These are phyloP conservation scores for Anodontia alba DNA, from an alignment of 2,888 invertebrate genomes.

Conservation along the genomic window DNA sequence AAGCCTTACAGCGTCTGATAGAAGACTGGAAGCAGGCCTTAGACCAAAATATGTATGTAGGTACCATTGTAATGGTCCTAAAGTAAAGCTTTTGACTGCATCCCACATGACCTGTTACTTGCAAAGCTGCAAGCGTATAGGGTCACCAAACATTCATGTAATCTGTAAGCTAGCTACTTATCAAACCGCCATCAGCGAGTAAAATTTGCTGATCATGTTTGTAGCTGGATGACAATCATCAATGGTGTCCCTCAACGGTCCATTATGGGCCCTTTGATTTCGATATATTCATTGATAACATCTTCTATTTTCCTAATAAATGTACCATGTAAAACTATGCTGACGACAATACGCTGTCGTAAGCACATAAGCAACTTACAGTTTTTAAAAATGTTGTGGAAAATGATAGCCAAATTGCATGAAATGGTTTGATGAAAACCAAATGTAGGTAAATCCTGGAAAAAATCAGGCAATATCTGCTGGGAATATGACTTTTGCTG, in stretches of 20 bases:
- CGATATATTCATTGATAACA: background rate
- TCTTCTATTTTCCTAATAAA: background rate
- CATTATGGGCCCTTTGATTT: too few relatives aligned
- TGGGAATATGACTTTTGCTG: background rate
- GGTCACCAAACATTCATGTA: background rate
- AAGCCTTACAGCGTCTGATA: too few relatives aligned
- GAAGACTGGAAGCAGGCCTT: too few relatives aligned
- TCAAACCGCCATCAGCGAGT: slow-evolving; percentile 6
- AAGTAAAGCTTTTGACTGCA: slow-evolving; percentile 1
- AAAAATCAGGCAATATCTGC: background rate
- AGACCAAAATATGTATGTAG: too few relatives aligned
- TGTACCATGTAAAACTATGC: background rate
- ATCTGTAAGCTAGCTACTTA: background rate
- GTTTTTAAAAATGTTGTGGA: background rate
- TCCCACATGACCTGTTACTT: slow-evolving; percentile 3
- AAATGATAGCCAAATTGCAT: background rate
- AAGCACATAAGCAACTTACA: background rate
- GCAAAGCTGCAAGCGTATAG: slow-evolving; percentile 7
- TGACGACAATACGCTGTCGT: background rate
- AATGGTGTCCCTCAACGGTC: background rate
- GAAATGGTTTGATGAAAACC: background rate
- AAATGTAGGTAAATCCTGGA: background rate
- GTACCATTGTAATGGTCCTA: too few relatives aligned
- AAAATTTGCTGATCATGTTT: background rate
- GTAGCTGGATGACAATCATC: background rate